Base-by-base conservation (phyloP, 2,797 vertebrate genomes). In the Sebastes nivosus region DNA sequence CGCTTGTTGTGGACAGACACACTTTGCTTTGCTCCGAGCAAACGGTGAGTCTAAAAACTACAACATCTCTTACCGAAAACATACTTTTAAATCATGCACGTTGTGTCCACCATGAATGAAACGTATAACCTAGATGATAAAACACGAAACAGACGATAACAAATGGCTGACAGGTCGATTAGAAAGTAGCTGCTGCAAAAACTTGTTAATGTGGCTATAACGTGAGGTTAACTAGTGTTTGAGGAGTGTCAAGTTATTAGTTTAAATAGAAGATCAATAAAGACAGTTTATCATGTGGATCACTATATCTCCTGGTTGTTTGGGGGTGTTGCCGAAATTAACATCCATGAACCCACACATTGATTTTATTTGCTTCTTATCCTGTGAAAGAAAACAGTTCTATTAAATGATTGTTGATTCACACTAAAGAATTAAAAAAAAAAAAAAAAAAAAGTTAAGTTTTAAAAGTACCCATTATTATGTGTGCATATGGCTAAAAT, bases 11-110 rank as follows among this genome's bases (percentile, higher is more conserved):
- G 79, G 61, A 52, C 32, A 64, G 59, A 27, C 46, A 6, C 36
- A 8, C 18, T 20, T 50, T 38, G 36, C 36, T 57, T 69, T 64
- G 4, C 67, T 71, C 72, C 32, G 66, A 82, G 63, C 80, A 66
- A 34, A 92, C 87, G 92, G 92, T 92, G 89, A 90, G 89, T 92
- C 24, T 66, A 20, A 2, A 2, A 42, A 25, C 10, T 46, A 24
- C 5, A 11, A 36, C 0, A 29, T 36, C 29, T 59, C 4, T 67
- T 22, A 0, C 8, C 12, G 3, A 1, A 30, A 58, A 11, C 3
- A 1, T 5, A 0, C 22, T 67, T 73, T 46, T 16, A 24, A 22
- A 11, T 1, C 0, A 13, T 10, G 20, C 0, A 4, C 16, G 4
- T 32, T 8, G 54, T 12, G 29, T 55, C 3, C 4, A n/a, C 14